Evolutionary conservation across 2,113 vertebrate genomes (phyloP).

Genomic region (Drymodes brunneopygia): DNA sequence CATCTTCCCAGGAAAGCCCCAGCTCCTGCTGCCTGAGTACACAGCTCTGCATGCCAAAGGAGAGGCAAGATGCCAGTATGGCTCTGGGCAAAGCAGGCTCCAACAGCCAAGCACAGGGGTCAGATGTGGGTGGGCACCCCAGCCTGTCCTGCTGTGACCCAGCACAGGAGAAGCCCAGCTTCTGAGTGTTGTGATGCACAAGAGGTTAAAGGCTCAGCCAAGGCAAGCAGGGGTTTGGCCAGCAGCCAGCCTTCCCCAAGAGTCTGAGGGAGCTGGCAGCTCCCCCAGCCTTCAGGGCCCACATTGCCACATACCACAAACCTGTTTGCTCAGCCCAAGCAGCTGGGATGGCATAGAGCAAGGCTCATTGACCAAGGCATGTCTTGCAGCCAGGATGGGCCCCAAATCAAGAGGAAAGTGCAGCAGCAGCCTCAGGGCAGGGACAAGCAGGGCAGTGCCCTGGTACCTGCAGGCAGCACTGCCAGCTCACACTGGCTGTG

Average conservation of each 20-base stretch:
- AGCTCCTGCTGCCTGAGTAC: background rate
- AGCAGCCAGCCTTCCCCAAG: background rate
- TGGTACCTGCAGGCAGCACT: background rate
- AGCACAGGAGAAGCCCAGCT: background rate
- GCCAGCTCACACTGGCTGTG: background rate
- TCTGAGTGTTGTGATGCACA: background rate
- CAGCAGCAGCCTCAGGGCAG: background rate
- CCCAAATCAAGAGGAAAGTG: background rate
- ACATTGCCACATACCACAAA: background rate
- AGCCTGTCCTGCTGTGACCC: accelerated
- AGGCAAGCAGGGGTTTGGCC: background rate
- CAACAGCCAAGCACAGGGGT: background rate
- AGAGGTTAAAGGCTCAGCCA: background rate
- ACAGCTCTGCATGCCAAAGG: background rate
- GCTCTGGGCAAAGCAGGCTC: background rate
- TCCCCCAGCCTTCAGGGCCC: background rate
- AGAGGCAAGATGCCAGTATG: background rate
- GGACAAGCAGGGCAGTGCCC: background rate
- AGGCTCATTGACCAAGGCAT: background rate
- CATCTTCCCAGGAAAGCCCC: background rate
- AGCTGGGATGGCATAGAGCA: background rate
- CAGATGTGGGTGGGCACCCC: accelerated
- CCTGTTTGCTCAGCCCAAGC: background rate
- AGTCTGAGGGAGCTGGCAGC: conserved; percentile 3
- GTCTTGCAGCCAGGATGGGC: background rate